Conservation (phyloP, 2,113 vertebrate species). For the Oriolus oriolus region DNA sequence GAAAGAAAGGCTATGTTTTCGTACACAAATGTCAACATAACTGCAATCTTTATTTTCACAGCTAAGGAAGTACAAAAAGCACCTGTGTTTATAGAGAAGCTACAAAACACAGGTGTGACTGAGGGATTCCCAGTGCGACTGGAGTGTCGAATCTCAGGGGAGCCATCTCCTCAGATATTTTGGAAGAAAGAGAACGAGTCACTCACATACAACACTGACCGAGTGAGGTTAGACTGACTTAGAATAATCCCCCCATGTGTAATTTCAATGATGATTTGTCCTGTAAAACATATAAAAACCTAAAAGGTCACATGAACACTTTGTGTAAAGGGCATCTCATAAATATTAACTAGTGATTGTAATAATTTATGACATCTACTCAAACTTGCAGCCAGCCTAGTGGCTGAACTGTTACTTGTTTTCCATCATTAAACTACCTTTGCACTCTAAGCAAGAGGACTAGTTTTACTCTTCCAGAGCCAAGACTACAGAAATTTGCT, state of each 20-base stretch:
- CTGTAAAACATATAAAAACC: neutral
- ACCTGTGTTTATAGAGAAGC: constrained; percentile 90
- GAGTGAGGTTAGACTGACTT: constrained; percentile 83
- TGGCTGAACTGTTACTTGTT: neutral
- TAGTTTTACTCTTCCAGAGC: neutral
- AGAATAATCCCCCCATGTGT: neutral
- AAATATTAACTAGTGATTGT: neutral
- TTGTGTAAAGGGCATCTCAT: neutral
- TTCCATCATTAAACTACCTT: neutral
- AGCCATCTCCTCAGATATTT: constrained; percentile 92
- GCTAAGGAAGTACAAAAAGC: constrained; percentile 95
- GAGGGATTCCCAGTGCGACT: constrained; percentile 93
- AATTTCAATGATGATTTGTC: neutral
- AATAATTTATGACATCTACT: neutral
- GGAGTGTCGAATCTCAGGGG: constrained; percentile 87
- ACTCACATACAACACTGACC: constrained; percentile 94
- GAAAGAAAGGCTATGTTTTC: neutral
- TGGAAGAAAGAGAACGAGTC: constrained; percentile 99
- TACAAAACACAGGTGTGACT: constrained; percentile 94
- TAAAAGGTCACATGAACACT: neutral
- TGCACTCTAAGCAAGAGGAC: neutral
- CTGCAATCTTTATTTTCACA: constrained; percentile 54
- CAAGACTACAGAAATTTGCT: neutral
- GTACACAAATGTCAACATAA: neutral
- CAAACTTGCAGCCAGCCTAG: neutral